A percentile compares a stretch with the other conserved stretches of the same genome.
Conservation (phyloP, 2,797 vertebrate species). For the Tapirus indicus region DNA sequence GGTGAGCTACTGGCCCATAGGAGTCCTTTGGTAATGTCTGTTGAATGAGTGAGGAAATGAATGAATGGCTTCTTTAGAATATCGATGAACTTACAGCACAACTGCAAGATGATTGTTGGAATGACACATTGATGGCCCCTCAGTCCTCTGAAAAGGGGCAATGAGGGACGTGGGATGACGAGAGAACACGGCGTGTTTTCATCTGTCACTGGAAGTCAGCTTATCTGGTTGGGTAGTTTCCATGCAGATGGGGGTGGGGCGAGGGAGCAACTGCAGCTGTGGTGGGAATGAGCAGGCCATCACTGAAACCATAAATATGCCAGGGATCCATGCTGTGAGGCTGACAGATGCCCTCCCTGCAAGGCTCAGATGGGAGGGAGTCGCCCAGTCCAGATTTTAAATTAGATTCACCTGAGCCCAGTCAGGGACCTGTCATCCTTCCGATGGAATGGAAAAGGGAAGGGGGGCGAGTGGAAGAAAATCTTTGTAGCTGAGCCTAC, state of each 20-base stretch:
- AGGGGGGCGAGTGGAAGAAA: conserved; percentile 63
- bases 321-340: background rate
- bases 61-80: background rate
- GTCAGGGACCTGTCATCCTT: conserved; percentile 81
- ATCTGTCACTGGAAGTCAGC: background rate
- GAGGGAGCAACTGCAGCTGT: conserved; percentile 51
- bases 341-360: conserved; percentile 47
- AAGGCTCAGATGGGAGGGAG: conserved; percentile 59
- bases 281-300: conserved; percentile 17
- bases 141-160: background rate
- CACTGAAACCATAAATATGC: conserved; percentile 51
- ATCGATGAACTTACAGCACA: background rate
- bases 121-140: background rate
- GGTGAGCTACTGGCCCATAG: background rate
- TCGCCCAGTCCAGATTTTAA: conserved; percentile 77
- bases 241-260: background rate
- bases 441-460: conserved; percentile 35
- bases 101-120: background rate
- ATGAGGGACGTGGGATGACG: background rate
- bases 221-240: background rate
- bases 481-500: conserved; percentile 88
- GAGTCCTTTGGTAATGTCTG: background rate
- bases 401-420: conserved; percentile 84
- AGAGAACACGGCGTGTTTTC: background rate
- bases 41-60: background rate